Conservation (phyloP, 2,797 vertebrate genomes). For the Malacoctenus gilli region DNA sequence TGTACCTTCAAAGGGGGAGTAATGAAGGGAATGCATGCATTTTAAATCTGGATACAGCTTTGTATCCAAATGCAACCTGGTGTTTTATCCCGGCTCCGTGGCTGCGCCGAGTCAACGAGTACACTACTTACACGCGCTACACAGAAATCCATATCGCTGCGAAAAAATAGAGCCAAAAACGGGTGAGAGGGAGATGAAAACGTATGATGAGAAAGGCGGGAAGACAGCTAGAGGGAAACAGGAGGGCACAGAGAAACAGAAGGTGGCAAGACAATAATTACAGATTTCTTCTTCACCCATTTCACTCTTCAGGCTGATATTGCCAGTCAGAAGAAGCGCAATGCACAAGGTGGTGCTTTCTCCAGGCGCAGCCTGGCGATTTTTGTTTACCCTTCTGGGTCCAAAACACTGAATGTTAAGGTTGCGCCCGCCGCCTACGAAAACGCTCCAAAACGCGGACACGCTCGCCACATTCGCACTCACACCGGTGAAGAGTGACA, state of each 20-base stretch:
- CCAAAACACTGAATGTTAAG: background rate
- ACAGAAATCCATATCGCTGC: background rate
- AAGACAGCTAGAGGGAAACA: background rate
- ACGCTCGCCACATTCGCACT: background rate
- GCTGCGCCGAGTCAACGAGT: background rate
- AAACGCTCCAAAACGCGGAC: conserved; percentile 11
- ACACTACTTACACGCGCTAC: background rate
- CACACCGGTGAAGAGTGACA: background rate
- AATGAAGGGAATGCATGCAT: conserved; percentile 50
- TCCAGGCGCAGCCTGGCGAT: conserved; percentile 9
- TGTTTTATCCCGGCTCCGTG: conserved; percentile 1
- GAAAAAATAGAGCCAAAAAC: background rate
- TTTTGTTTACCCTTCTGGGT: conserved; percentile 20
- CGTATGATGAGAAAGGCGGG: background rate
- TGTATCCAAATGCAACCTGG: conserved; percentile 9
- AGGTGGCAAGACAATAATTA: conserved; percentile 16
- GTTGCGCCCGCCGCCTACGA: background rate
- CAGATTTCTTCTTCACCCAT: conserved; percentile 31
- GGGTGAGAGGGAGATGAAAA: background rate
- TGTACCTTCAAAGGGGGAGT: conserved; percentile 57
- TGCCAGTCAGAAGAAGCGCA: conserved; percentile 23
- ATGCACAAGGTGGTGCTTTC: background rate
- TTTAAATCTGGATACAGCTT: conserved; percentile 35
- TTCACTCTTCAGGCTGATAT: conserved; percentile 19
- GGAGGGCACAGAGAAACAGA: background rate